Evolutionary conservation across 2,888 invertebrate species (phyloP).

Genomic region (Sceliomorpha sp.): DNA sequence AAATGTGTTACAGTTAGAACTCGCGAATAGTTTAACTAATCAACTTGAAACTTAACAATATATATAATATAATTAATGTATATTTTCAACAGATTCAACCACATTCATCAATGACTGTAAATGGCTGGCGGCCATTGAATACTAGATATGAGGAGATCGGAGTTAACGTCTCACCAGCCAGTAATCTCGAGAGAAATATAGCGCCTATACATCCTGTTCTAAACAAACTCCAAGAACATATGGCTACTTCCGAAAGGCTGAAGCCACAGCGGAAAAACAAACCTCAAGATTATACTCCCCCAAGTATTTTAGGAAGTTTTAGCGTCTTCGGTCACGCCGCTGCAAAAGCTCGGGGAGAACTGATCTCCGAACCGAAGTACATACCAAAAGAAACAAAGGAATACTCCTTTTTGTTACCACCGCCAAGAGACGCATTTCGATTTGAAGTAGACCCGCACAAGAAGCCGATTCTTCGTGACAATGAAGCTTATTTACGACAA

Average conservation of each 20-base stretch:
- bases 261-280: constrained; percentile 64
- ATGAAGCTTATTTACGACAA: constrained; percentile 64
- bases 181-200: constrained; percentile 61
- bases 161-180: constrained; percentile 65
- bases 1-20: no score
- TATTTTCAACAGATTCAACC: constrained; percentile 60
- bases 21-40: no score
- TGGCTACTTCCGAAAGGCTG: constrained; percentile 68
- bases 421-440: constrained; percentile 70
- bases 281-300: constrained; percentile 60
- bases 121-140: constrained; percentile 75
- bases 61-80: not conserved
- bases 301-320: constrained; percentile 81
- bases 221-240: constrained; percentile 73
- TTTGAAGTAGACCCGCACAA: constrained; percentile 71
- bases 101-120: constrained; percentile 72
- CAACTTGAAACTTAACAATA: no score
- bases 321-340: constrained; percentile 83
- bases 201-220: constrained; percentile 69
- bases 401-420: constrained; percentile 73
- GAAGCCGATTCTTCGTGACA: constrained; percentile 68
- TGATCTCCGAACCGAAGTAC: constrained; percentile 61
- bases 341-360: constrained; percentile 82
- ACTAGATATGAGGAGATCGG: constrained; percentile 70
- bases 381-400: constrained; percentile 69